Conservation (phyloP, 2,113 vertebrate genomes). For the Psephotus haematonotus region DNA sequence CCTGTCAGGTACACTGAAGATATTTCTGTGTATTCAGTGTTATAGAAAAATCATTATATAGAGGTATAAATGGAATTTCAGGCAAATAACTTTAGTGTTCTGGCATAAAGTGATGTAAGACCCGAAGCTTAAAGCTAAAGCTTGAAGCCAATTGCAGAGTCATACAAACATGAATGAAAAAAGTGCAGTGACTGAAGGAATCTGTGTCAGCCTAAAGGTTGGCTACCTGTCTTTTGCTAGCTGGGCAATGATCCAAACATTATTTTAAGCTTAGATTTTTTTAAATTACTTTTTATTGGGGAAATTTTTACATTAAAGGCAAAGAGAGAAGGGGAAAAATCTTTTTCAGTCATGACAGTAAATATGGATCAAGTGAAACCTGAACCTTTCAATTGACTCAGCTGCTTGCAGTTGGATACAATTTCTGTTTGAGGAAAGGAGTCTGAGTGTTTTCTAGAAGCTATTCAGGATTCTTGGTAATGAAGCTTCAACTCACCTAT, state of each 20-base stretch:
- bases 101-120: background rate
- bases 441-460: background rate
- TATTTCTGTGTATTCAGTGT: background rate
- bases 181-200: background rate
- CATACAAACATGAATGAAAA: background rate
- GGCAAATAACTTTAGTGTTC: background rate
- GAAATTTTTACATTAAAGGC: background rate
- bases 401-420: background rate
- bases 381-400: background rate
- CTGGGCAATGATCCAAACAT: background rate
- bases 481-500: background rate
- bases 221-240: background rate
- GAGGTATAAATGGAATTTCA: background rate
- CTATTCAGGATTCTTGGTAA: background rate
- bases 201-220: background rate
- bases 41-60: constrained; percentile 13
- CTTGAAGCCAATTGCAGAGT: background rate
- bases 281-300: background rate
- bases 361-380: background rate
- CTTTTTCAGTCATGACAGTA: background rate
- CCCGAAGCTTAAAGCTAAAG: background rate
- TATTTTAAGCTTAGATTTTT: background rate
- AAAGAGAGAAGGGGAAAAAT: background rate
- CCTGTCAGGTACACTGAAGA: constrained; percentile 12
- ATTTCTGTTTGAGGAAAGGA: background rate